phyloP scores from a whole-genome alignment of 2,888 invertebrate genomes.

The Platycheirus rosarum region DNA sequence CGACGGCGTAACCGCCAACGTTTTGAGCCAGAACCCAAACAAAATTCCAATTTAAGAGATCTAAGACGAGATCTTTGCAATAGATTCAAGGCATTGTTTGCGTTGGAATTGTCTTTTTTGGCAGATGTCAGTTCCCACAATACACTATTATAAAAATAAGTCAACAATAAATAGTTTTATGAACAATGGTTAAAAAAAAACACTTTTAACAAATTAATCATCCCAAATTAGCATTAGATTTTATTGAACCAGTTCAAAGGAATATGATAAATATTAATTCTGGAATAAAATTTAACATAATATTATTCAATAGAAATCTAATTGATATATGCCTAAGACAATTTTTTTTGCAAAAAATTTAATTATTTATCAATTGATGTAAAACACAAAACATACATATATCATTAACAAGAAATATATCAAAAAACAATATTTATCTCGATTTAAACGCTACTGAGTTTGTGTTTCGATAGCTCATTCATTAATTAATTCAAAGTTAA shows the following conservation, averaged over 20 bases:
- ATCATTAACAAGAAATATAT: background rate
- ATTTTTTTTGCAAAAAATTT: constrained; percentile 6
- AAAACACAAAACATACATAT: too few species aligned
- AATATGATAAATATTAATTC: constrained; percentile 26
- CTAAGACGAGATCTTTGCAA: too few species aligned
- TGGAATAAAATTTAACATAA: constrained; percentile 17
- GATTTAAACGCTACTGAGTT: constrained; percentile 28
- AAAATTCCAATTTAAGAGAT: too few species aligned
- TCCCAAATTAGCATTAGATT: too few species aligned
- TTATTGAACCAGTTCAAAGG: background rate
- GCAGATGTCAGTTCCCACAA: too few species aligned
- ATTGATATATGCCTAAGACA: constrained; percentile 16
- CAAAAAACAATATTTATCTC: constrained; percentile 31
- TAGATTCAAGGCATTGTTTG: background rate
- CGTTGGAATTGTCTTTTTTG: too few species aligned
- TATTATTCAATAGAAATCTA: constrained; percentile 15
- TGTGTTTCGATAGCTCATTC: constrained; percentile 29
- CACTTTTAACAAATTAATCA: background rate
- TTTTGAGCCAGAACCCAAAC: too few species aligned
- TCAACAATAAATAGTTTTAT: too few species aligned
- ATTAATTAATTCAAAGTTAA: constrained; percentile 65
- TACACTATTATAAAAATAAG: too few species aligned
- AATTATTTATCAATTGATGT: constrained; percentile 27
- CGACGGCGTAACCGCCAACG: too few species aligned
- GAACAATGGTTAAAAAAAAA: too few species aligned